Evolutionary conservation across 2,797 vertebrate species (phyloP).

Genomic region (Neoniphon sammara): DNA sequence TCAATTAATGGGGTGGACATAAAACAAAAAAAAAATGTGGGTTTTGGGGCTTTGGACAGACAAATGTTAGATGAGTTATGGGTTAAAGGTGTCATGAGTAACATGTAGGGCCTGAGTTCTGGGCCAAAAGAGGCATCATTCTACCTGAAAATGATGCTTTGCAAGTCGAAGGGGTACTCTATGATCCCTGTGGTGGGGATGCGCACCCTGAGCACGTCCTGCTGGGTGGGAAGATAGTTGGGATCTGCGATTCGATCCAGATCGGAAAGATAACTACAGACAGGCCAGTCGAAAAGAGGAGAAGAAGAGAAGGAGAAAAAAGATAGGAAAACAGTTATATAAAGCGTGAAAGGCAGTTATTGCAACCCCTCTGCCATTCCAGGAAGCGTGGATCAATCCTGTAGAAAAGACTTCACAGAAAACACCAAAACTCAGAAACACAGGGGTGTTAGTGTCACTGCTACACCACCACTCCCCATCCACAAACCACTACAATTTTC

Average conservation of each 20-base stretch:
- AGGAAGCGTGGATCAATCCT: slow-evolving; percentile 75
- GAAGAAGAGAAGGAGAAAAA: slow-evolving; percentile 40
- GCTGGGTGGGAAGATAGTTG: slow-evolving; percentile 88
- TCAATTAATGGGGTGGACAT: slow-evolving; percentile 19
- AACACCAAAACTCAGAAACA: slow-evolving; percentile 61
- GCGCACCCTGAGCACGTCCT: slow-evolving; percentile 89
- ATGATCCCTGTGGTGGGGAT: slow-evolving; percentile 89
- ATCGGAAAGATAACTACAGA: slow-evolving; percentile 87
- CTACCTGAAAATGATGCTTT: slow-evolving; percentile 92
- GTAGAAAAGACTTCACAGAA: slow-evolving; percentile 65
- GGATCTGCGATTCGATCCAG: slow-evolving; percentile 86
- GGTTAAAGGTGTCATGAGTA: slow-evolving; percentile 48
- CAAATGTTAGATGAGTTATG: slow-evolving; percentile 44
- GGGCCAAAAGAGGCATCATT: slow-evolving; percentile 53
- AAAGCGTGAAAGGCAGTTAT: slow-evolving; percentile 78
- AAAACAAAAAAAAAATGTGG: neutral
- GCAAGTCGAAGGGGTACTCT: slow-evolving; percentile 89
- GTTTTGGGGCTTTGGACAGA: slow-evolving; percentile 29
- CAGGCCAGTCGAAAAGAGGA: slow-evolving; percentile 40
- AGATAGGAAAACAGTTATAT: slow-evolving; percentile 80
- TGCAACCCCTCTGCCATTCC: slow-evolving; percentile 67
- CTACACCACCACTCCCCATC: slow-evolving; percentile 47
- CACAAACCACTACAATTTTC: slow-evolving; percentile 26
- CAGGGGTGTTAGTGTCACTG: slow-evolving; percentile 66
- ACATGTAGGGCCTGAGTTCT: slow-evolving; percentile 30